Conservation (phyloP, 2,113 vertebrate species). For the Barnardius zonarius region DNA sequence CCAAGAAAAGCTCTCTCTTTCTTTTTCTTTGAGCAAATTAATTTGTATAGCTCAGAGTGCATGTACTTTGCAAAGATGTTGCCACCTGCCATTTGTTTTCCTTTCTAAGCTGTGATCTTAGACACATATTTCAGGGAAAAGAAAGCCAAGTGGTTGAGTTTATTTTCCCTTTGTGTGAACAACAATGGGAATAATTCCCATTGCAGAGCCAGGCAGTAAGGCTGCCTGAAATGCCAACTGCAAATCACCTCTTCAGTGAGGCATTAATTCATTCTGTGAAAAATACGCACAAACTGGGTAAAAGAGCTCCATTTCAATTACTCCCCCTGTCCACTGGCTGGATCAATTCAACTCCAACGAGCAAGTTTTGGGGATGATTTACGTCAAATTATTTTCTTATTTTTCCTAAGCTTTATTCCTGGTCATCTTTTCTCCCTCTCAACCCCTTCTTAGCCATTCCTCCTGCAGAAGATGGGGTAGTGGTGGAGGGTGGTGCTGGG, state of each 20-base stretch:
- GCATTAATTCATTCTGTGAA: slow-evolving; percentile 52
- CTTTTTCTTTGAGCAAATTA: slow-evolving; percentile 28
- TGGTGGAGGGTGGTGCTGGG: neutral
- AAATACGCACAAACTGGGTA: neutral
- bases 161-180: slow-evolving; percentile 58
- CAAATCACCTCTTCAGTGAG: slow-evolving; percentile 30
- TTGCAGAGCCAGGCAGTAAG: slow-evolving; percentile 23
- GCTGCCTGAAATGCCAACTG: slow-evolving; percentile 42
- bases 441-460: neutral
- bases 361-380: neutral
- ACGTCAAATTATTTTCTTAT: neutral
- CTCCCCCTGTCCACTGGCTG: neutral
- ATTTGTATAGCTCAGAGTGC: slow-evolving; percentile 21
- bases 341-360: neutral
- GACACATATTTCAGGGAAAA: slow-evolving; percentile 40
- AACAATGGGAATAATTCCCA: slow-evolving; percentile 49
- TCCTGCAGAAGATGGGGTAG: neutral
- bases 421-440: neutral
- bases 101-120: slow-evolving; percentile 28
- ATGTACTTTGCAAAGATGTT: slow-evolving; percentile 5
- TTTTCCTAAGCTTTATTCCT: neutral
- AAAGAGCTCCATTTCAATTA: slow-evolving; percentile 4
- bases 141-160: slow-evolving; percentile 13
- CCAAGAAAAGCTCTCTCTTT: neutral
- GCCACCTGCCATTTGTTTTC: slow-evolving; percentile 40